A percentile compares a stretch with the other conserved stretches of the same genome.
phyloP scores from a whole-genome alignment of 2,113 vertebrate genomes.

The Passer montanus region DNA sequence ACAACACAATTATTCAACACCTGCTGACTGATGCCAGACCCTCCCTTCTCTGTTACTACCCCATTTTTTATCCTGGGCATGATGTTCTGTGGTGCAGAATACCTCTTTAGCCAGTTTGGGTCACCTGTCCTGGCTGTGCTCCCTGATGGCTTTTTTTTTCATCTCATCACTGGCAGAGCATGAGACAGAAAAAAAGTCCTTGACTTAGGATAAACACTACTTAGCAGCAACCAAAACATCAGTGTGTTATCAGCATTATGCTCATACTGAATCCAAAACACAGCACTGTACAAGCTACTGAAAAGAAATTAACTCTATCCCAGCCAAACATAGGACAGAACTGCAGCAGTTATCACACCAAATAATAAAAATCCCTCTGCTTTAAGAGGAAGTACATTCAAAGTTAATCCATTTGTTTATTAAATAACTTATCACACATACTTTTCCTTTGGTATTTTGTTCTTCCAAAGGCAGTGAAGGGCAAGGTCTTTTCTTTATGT shows the following conservation, averaged over 20 bases:
- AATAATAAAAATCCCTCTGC: neutral
- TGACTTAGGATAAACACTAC: neutral
- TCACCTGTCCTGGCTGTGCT: neutral
- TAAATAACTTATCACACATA: neutral
- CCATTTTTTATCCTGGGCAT: neutral
- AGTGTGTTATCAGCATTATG: neutral
- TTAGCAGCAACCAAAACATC: neutral
- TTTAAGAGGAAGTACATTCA: neutral
- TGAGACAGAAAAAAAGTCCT: neutral
- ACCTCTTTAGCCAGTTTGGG: neutral
- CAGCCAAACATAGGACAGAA: neutral
- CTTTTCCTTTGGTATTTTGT: neutral
- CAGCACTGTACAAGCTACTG: neutral
- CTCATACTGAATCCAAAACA: neutral
- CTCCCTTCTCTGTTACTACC: neutral
- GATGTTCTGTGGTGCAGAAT: neutral
- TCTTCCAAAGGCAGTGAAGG: neutral
- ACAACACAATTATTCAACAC: neutral
- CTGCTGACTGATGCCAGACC: neutral
- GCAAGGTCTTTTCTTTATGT: slow-evolving; percentile 17
- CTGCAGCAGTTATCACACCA: neutral
- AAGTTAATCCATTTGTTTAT: slow-evolving; percentile 11
- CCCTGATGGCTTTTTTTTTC: neutral
- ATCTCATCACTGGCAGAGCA: neutral
- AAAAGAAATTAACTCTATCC: neutral